phyloP scores from a whole-genome alignment of 2,888 invertebrate genomes.

The Loripinus fragilis region DNA sequence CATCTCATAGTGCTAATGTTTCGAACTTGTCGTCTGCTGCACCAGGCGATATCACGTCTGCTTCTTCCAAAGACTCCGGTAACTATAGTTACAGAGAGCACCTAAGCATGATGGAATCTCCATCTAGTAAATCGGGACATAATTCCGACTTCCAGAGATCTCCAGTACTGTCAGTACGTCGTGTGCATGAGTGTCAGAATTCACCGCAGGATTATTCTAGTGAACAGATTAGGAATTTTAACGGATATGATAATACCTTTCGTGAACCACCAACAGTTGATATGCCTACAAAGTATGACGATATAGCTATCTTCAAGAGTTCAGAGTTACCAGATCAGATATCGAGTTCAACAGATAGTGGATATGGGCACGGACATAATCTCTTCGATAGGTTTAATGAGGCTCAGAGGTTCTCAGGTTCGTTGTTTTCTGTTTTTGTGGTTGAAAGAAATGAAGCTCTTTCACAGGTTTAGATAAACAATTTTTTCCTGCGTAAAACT shows the following conservation, averaged over 20 bases:
- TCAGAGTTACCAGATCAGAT: conserved; percentile 80
- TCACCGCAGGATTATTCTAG: conserved; percentile 55
- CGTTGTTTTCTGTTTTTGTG: background rate
- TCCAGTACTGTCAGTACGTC: conserved; percentile 47
- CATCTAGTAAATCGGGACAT: conserved; percentile 46
- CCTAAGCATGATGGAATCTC: conserved; percentile 49
- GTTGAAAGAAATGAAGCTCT: too few species aligned
- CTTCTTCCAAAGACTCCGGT: conserved; percentile 62
- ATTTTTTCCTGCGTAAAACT: too few species aligned
- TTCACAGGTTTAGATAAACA: too few species aligned
- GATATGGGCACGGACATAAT: conserved; percentile 78
- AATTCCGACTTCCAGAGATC: conserved; percentile 60
- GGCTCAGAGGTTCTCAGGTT: conserved; percentile 56
- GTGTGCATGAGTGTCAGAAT: conserved; percentile 43
- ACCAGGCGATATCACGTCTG: conserved; percentile 51
- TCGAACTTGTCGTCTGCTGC: conserved; percentile 35
- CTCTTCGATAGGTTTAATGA: conserved; percentile 66
- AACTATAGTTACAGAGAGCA: conserved; percentile 58
- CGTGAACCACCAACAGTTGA: conserved; percentile 60
- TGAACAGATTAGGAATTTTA: conserved; percentile 42
- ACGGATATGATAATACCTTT: conserved; percentile 50
- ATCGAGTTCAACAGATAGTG: conserved; percentile 82
- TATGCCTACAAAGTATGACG: conserved; percentile 72
- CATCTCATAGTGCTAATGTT: conserved; percentile 47
- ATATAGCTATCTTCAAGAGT: conserved; percentile 77